Evolutionary conservation across 2,888 invertebrate genomes (phyloP).

Genomic region (Quadroppia sp.): DNA sequence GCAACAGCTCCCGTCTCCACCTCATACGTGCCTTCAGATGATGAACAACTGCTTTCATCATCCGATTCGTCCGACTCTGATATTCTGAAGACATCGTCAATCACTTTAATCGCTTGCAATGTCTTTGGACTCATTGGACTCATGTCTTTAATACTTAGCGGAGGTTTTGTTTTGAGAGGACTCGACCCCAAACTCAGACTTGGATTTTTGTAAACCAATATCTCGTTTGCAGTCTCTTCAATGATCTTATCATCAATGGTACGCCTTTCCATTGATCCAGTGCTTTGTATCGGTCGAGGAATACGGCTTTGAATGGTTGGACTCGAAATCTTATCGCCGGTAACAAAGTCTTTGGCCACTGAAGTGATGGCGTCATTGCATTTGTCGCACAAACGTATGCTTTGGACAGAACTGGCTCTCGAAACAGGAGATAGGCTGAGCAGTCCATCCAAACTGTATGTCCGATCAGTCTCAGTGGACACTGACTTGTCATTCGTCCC

Average conservation of each 20-base stretch:
- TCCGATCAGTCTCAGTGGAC: neutral
- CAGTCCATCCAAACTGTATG: neutral
- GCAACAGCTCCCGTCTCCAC: constrained; percentile 29
- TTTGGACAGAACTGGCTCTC: constrained; percentile 36
- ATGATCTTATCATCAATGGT: constrained; percentile 36
- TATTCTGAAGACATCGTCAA: constrained; percentile 30
- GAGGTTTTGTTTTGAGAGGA: constrained; percentile 17
- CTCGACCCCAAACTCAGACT: constrained; percentile 38
- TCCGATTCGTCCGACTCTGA: constrained; percentile 27
- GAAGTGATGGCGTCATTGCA: constrained; percentile 60
- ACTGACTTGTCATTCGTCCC: neutral
- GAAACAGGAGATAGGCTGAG: constrained; percentile 21
- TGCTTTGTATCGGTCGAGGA: constrained; percentile 33
- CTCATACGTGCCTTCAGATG: constrained; percentile 26
- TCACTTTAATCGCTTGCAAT: constrained; percentile 7
- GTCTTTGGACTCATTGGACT: constrained; percentile 1
- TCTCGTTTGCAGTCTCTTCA: constrained; percentile 41
- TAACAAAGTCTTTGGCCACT: constrained; percentile 55
- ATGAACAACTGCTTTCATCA: constrained; percentile 3
- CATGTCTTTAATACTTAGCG: neutral
- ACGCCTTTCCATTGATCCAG: constrained; percentile 20
- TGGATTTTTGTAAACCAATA: constrained; percentile 38
- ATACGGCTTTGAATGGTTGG: constrained; percentile 36
- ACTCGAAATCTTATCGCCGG: constrained; percentile 40
- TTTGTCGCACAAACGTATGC: constrained; percentile 58